Evolutionary conservation across 2,888 invertebrate species (phyloP), one percentile per base, ranked within the genome.

Genomic region (Trissolcus japonicus): DNA sequence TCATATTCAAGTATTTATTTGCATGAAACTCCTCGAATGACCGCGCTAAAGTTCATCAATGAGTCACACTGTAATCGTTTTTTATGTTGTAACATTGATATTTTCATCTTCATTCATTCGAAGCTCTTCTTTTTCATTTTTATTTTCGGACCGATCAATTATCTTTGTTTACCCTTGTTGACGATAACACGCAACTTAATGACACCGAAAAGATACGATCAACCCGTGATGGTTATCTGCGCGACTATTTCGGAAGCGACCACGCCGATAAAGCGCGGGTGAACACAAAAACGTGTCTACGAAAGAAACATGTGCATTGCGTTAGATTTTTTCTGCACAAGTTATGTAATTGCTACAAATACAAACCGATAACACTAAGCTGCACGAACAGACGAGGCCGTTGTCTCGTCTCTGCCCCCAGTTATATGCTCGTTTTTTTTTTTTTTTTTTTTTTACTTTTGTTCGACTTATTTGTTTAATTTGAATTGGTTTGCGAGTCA

Each of bases 181-280:
- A 55, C 61, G 76, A 76, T 76, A 76, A 76, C 69, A 51, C 35
- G 51, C 56, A 29, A 61, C 66, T 76, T 71, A 76, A 76, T 71
- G 69, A 76, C 76, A 67, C 54, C 66, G 61, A 66, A 66, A 68
- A 35, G 35, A 76, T 76, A 71, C 19, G 17, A 46, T 46, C 29
- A 55, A 54, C 53, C 71, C 56, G 59, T 57, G 71, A 76, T 76
- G 61, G 66, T 76, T 75, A 75, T 59, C 76, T 65, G 48, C 14
- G 54, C 56, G 66, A 67, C 65, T 69, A 76, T 76, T 80, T 78
- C 73, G 71, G 76, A 54, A 71, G 72, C 78, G 74, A 14, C 68
- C 21, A 66, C 43, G 13, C 25, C 60, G 69, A 69, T 76, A 62
- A 67, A 73, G 16, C 65, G 68, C 56, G 55, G 21, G 14, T n/a